phyloP scores from a whole-genome alignment of 2,113 vertebrate species.

The Mixornis gularis region DNA sequence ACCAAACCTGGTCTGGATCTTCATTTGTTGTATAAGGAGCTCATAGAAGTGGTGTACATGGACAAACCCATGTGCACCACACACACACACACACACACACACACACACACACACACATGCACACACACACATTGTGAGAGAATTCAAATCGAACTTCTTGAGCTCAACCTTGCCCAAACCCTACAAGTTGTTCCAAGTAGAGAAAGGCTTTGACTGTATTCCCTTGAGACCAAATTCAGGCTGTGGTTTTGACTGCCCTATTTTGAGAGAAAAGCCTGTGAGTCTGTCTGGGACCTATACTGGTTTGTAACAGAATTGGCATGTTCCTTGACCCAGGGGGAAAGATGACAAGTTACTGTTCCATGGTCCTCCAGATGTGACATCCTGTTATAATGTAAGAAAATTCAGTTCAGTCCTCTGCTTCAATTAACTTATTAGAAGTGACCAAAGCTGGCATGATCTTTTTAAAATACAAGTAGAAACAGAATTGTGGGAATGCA shows the following conservation, averaged over 20 bases:
- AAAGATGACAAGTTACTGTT: neutral
- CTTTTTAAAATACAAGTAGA: neutral
- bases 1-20: neutral
- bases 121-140: fast-evolving
- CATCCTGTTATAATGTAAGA: neutral
- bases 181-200: neutral
- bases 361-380: neutral
- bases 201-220: neutral
- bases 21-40: neutral
- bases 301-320: neutral
- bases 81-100: too few relatives aligned
- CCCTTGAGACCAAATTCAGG: neutral
- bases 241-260: neutral
- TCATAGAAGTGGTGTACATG: neutral
- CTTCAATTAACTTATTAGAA: neutral
- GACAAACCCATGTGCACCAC: fast-evolving
- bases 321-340: neutral
- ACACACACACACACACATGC: fast-evolving
- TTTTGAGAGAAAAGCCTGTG: neutral
- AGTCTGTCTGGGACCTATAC: neutral
- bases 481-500: neutral
- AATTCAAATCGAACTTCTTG: neutral
- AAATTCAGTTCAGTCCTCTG: neutral
- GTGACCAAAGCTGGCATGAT: neutral
- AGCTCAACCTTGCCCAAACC: neutral